Percentiles rank a stretch among this genome's conserved stretches.
Conservation (phyloP, 2,113 vertebrate species). For the Bambusicola thoracicus region DNA sequence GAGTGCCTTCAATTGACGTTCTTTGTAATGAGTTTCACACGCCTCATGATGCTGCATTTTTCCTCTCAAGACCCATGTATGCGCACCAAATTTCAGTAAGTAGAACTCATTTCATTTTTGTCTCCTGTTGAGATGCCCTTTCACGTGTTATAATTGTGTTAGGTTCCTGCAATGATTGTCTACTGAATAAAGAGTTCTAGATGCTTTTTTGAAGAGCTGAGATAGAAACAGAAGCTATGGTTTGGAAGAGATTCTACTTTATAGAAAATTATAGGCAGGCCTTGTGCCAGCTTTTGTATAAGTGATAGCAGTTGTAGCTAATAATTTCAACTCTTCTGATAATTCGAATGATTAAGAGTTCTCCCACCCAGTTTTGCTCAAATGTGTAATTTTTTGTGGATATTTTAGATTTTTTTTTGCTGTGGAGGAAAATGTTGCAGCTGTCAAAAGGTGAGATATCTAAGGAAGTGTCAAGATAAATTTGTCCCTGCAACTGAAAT, state of each 20-base stretch:
- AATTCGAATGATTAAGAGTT: background rate
- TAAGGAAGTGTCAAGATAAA: background rate
- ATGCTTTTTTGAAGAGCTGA: background rate
- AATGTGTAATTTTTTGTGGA: background rate
- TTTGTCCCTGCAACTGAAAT: background rate
- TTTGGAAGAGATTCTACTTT: background rate
- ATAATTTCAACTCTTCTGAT: background rate
- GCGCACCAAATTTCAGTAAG: constrained; percentile 98
- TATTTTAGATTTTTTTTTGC: background rate
- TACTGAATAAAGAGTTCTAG: background rate
- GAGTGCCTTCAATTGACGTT: constrained; percentile 95
- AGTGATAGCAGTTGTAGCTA: background rate
- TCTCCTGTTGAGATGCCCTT: background rate
- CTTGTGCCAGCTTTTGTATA: background rate
- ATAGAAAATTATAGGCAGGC: background rate
- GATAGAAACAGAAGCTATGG: background rate
- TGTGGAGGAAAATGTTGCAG: background rate
- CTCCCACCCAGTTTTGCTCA: background rate
- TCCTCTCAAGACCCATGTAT: constrained; percentile 97
- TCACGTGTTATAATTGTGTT: background rate
- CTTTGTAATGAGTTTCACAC: constrained; percentile 98
- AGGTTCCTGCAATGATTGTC: background rate
- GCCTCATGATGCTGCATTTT: constrained; percentile 97
- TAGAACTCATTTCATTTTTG: constrained; percentile 28
- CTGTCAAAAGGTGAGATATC: background rate